phyloP scores from a whole-genome alignment of 2,113 vertebrate species.

The Pica pica region DNA sequence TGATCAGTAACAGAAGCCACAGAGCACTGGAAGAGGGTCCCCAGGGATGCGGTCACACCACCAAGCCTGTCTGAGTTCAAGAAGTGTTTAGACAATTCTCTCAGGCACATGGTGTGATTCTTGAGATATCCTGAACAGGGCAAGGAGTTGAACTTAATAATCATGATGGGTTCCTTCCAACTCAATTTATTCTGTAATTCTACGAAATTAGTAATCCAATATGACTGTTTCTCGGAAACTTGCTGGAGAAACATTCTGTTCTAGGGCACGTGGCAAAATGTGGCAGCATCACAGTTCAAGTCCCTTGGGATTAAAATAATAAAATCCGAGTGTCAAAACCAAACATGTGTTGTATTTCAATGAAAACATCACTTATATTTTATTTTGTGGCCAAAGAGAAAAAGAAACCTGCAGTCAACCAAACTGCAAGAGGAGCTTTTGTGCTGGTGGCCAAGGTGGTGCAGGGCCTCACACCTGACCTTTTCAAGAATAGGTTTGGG shows the following conservation, averaged over 20 bases:
- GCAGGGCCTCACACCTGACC: neutral
- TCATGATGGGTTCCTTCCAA: neutral
- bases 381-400: neutral
- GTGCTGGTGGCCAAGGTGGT: rapidly evolving
- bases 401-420: neutral
- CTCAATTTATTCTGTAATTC: neutral
- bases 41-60: too few relatives aligned
- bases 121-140: neutral
- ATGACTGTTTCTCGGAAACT: neutral
- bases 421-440: neutral
- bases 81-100: neutral
- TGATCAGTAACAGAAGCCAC: too few relatives aligned
- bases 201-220: neutral
- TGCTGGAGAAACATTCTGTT: neutral
- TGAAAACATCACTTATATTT: neutral
- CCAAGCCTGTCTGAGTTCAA: neutral
- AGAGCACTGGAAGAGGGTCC: neutral
- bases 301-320: neutral
- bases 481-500: neutral
- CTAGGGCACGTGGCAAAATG: neutral
- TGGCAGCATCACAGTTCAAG: neutral
- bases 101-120: rapidly evolving
- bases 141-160: neutral
- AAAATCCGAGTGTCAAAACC: rapidly evolving
- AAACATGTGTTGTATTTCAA: neutral